Evolutionary conservation across 2,888 invertebrate species (phyloP).

Genomic region (Yponomeuta sedellus): DNA sequence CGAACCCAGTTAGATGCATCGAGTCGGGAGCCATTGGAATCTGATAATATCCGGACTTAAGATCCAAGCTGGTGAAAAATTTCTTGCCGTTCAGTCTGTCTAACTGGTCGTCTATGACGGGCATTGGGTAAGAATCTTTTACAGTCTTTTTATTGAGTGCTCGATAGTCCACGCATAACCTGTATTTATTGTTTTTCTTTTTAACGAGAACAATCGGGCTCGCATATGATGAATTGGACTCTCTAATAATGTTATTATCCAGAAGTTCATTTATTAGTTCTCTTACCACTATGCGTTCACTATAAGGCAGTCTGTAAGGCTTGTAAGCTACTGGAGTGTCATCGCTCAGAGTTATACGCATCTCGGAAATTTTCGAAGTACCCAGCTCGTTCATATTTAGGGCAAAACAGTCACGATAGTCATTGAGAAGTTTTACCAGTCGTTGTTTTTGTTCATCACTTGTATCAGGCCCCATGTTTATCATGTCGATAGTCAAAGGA

Average conservation of each 20-base stretch:
- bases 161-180: conserved; percentile 27
- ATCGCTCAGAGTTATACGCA: conserved; percentile 17
- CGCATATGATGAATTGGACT: conserved; percentile 23
- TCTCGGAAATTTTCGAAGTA: conserved; percentile 3
- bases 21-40: conserved; percentile 25
- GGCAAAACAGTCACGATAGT: conserved; percentile 13
- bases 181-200: conserved; percentile 26
- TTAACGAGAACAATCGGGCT: conserved; percentile 28
- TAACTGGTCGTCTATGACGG: no score
- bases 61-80: conserved; percentile 28
- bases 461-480: neutral
- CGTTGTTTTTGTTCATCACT: neutral
- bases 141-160: conserved; percentile 24
- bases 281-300: conserved; percentile 17
- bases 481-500: neutral
- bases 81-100: conserved; percentile 27
- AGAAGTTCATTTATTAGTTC: conserved; percentile 18
- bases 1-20: conserved; percentile 34
- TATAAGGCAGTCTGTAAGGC: conserved; percentile 18
- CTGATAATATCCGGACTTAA: no score
- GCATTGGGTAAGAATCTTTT: conserved; percentile 32
- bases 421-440: neutral
- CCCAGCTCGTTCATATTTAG: conserved; percentile 6
- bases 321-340: conserved; percentile 17
- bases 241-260: neutral